These are phyloP conservation scores for Numenius arquata DNA, from an alignment of 2,113 vertebrate genomes.

Conservation along the genomic window DNA sequence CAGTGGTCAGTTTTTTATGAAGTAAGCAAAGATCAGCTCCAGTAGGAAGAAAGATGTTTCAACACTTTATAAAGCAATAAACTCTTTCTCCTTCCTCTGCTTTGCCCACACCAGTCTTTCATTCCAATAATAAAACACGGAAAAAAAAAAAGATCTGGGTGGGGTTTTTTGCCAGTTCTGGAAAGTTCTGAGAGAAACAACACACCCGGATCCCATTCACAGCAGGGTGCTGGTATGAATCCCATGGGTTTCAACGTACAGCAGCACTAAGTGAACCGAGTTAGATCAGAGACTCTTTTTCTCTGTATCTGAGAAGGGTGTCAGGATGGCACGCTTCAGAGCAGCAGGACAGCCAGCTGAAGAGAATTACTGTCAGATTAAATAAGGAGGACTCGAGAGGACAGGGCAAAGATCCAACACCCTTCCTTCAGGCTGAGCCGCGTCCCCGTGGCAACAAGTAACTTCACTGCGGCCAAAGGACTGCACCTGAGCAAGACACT, in stretches of 20 bases:
- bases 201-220: background rate
- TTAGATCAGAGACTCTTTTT: background rate
- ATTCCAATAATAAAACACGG: background rate
- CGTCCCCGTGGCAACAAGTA: accelerated
- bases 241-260: background rate
- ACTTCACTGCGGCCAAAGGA: background rate
- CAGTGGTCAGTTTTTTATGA: background rate
- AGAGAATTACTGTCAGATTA: background rate
- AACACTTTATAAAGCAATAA: background rate
- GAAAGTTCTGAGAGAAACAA: background rate
- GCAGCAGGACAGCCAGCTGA: background rate
- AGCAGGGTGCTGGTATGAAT: background rate
- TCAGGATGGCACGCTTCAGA: background rate
- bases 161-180: background rate
- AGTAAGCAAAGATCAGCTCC: background rate
- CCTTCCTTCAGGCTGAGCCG: accelerated
- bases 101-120: background rate
- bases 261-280: background rate
- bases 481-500: background rate
- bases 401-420: background rate
- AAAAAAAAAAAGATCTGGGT: background rate
- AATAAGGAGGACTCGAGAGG: background rate
- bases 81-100: background rate
- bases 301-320: background rate
- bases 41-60: background rate